Evolutionary conservation across 2,888 invertebrate species (phyloP).

Genomic region (Ichneumoninae sp.): DNA sequence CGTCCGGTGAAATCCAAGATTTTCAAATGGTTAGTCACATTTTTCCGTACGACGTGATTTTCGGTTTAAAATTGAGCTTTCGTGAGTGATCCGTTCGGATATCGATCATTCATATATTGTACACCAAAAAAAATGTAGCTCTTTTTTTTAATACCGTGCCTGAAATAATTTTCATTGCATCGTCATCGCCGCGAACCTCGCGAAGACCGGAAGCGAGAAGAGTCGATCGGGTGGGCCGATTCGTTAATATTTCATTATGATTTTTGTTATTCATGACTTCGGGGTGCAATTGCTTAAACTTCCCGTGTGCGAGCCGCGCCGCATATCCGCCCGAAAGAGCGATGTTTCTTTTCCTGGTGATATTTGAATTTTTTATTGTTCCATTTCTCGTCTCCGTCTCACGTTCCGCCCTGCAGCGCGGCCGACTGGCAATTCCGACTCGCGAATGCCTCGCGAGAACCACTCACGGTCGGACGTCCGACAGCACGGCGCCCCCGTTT

Average conservation of each 20-base stretch:
- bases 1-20: no score
- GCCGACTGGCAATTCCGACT: conserved; percentile 16
- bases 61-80: no score
- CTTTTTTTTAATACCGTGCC: not conserved
- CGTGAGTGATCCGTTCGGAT: no score
- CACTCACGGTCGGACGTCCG: conserved; percentile 28
- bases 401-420: conserved; percentile 2
- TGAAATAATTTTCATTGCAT: not conserved
- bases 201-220: not conserved
- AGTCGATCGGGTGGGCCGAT: conserved; percentile 1
- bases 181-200: not conserved
- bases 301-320: not conserved
- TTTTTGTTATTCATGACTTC: conserved; percentile 16
- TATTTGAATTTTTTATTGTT: conserved; percentile 47
- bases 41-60: no score
- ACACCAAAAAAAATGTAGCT: no score
- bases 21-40: no score
- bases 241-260: not conserved
- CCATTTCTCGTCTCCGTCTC: conserved; percentile 36
- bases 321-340: not conserved
- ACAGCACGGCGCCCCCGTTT: conserved; percentile 21
- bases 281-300: conserved; percentile 24
- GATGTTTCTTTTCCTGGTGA: conserved; percentile 32
- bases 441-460: conserved; percentile 14
- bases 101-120: no score